These are phyloP conservation scores for Peromyscus leucopus DNA, from an alignment of 2,113 vertebrate species.

Conservation along the genomic window DNA sequence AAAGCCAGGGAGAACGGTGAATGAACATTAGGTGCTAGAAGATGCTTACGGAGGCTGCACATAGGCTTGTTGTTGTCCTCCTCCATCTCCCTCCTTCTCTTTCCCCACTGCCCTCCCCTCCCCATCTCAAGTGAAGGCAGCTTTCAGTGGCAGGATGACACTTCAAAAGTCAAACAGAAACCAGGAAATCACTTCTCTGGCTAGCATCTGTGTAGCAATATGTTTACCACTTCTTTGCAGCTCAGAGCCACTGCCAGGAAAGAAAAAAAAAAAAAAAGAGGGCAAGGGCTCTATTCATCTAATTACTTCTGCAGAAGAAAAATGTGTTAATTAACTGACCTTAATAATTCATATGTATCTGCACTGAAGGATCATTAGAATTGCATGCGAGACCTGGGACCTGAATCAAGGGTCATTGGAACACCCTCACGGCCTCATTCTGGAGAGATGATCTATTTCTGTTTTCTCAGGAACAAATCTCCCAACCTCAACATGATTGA, in stretches of 20 bases:
- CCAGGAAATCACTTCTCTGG: constrained; percentile 45
- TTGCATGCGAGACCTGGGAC: background rate
- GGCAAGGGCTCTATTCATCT: constrained; percentile 69
- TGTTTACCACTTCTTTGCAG: constrained; percentile 71
- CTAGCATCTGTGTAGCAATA: constrained; percentile 73
- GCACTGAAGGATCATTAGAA: constrained; percentile 51
- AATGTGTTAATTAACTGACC: constrained; percentile 74
- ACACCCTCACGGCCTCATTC: constrained; percentile 47
- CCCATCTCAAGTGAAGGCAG: background rate
- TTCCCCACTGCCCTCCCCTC: no score
- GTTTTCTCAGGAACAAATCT: constrained; percentile 73
- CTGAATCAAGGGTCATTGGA: constrained; percentile 12
- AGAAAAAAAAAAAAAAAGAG: constrained; percentile 51
- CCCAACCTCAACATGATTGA: constrained; percentile 73
- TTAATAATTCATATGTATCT: constrained; percentile 79
- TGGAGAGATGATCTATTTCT: constrained; percentile 75
- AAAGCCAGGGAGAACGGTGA: constrained; percentile 72
- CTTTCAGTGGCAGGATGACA: constrained; percentile 50
- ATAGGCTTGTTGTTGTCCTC: background rate
- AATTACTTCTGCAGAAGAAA: constrained; percentile 76
- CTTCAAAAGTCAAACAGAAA: constrained; percentile 79
- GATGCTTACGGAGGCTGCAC: background rate
- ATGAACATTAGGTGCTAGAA: constrained; percentile 67
- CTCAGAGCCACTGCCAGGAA: constrained; percentile 46
- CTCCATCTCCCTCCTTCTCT: background rate